Percentiles rank a stretch among this genome's conserved stretches.
These are phyloP conservation scores for Leucoraja erinaceus DNA, from an alignment of 2,113 vertebrate genomes.

Conservation along the genomic window DNA sequence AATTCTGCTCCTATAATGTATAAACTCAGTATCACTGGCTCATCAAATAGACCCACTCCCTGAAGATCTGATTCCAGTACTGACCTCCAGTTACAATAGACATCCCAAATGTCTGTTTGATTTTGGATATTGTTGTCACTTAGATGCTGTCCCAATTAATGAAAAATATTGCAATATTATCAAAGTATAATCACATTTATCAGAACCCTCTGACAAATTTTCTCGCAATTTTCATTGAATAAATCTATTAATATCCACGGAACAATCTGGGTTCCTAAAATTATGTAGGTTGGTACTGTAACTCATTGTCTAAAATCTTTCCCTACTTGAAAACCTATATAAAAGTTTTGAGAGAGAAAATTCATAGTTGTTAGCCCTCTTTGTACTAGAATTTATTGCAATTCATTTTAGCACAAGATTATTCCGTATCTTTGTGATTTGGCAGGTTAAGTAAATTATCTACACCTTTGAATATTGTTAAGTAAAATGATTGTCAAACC, in stretches of 20 bases:
- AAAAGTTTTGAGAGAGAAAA: background rate
- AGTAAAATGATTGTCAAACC: background rate
- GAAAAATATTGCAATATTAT: background rate
- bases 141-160: background rate
- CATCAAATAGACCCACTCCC: background rate
- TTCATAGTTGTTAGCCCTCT: background rate
- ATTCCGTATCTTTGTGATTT: background rate
- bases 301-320: background rate
- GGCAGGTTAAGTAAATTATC: conserved; percentile 17
- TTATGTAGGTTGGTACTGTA: background rate
- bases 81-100: background rate
- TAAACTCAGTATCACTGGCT: too few relatives aligned
- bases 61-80: background rate
- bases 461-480: conserved; percentile 1
- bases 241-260: background rate
- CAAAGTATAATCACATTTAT: background rate
- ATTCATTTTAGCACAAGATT: background rate
- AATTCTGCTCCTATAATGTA: too few relatives aligned
- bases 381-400: background rate
- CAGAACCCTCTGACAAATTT: background rate
- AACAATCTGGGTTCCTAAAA: background rate
- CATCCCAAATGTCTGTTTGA: too few relatives aligned
- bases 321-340: background rate
- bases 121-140: background rate
- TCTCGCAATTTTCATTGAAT: background rate